These are phyloP conservation scores for Falco novaeseelandiae DNA, from an alignment of 2,797 vertebrate species.

Conservation along the genomic window DNA sequence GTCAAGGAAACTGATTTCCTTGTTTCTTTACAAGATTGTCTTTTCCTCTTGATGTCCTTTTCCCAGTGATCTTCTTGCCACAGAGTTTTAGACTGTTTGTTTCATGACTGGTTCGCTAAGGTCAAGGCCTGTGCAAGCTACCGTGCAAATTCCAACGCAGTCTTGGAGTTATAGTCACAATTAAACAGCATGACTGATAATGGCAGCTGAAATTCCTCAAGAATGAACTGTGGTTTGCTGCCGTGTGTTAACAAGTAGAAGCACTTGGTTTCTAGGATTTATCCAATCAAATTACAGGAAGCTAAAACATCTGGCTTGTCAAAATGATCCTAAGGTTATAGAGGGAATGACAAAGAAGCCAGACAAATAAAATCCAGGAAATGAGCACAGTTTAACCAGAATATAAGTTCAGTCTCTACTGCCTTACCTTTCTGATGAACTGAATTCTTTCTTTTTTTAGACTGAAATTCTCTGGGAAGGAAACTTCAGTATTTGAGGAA, in stretches of 20 bases:
- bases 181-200: neutral
- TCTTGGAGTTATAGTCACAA: neutral
- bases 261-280: neutral
- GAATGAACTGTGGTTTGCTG: neutral
- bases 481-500: neutral
- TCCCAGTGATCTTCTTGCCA: neutral
- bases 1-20: neutral
- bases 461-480: neutral
- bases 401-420: neutral
- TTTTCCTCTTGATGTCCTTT: neutral
- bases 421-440: neutral
- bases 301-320: constrained; percentile 1
- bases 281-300: neutral
- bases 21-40: neutral
- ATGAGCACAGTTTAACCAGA: neutral
- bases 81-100: neutral
- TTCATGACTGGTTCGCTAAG: neutral
- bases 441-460: neutral
- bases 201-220: neutral
- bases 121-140: neutral
- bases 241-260: neutral
- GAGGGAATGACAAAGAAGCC: neutral
- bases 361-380: neutral
- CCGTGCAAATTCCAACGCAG: neutral
- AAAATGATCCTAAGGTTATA: neutral